Percentiles rank a stretch among this genome's conserved stretches.
These are phyloP conservation scores for Yoshiicerus persimilis DNA, from an alignment of 1,140 invertebrate species.

Conservation along the genomic window DNA sequence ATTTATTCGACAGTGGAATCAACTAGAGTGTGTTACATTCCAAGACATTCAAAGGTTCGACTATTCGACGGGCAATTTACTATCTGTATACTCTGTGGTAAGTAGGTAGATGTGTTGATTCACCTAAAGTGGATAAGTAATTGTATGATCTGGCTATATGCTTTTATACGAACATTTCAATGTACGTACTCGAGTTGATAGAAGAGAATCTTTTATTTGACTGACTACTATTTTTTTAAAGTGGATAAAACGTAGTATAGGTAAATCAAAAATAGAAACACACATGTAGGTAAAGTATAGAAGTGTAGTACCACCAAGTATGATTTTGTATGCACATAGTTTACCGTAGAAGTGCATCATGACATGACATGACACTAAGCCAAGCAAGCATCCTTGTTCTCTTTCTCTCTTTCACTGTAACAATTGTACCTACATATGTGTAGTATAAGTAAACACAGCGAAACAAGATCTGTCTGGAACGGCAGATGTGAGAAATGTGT, in stretches of 20 bases:
- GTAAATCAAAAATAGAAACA: no score
- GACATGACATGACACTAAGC: background rate
- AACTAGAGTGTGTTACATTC: background rate
- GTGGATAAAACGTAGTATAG: no score
- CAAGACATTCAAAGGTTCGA: background rate
- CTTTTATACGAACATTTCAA: no score
- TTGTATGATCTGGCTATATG: no score
- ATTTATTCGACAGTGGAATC: background rate
- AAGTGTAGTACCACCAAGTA: background rate
- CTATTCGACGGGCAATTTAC: background rate
- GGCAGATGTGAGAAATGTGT: slow-evolving; percentile 16
- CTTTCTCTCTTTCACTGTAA: background rate
- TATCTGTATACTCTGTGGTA: no score
- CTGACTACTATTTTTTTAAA: no score
- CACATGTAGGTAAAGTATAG: background rate
- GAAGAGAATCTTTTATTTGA: no score
- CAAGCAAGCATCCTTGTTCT: background rate
- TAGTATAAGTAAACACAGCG: background rate
- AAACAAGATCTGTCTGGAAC: background rate
- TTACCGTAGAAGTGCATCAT: background rate
- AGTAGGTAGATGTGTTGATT: no score
- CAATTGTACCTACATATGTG: background rate
- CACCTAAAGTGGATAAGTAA: no score
- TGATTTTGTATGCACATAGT: background rate
- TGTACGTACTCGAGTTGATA: no score